These are phyloP conservation scores for Hanleya hanleyi DNA, from an alignment of 2,888 invertebrate species.

Conservation along the genomic window DNA sequence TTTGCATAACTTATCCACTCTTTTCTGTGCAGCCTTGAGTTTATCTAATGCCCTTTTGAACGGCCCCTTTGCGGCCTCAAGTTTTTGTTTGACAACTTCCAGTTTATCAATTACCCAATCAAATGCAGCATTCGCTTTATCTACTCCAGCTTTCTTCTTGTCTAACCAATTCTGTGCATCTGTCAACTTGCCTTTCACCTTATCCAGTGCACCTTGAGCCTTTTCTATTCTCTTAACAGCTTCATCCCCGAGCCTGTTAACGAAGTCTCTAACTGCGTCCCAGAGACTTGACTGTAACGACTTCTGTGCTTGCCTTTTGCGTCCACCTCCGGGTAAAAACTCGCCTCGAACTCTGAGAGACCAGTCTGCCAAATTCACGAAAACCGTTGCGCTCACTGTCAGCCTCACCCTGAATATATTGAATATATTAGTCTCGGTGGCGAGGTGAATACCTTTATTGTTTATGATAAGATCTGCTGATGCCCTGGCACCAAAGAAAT, in stretches of 20 bases:
- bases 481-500: neutral
- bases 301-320: neutral
- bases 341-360: neutral
- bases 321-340: constrained; percentile 2
- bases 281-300: neutral
- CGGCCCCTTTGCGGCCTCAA: constrained; percentile 1
- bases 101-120: neutral
- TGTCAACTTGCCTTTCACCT: neutral
- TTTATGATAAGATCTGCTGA: neutral
- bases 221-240: neutral
- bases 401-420: neutral
- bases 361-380: neutral
- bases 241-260: neutral
- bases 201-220: neutral
- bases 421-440: neutral
- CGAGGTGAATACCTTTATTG: neutral
- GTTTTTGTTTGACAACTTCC: neutral
- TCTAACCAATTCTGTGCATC: constrained; percentile 6
- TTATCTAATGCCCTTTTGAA: constrained; percentile 2
- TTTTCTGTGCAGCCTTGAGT: constrained; percentile 4
- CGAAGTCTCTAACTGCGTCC: neutral
- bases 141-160: neutral
- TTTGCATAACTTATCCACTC: constrained; percentile 4
- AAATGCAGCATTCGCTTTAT: constrained; percentile 5
- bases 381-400: neutral